Percentiles rank a stretch among this genome's conserved stretches.
Evolutionary conservation across 1,140 invertebrate species (phyloP).

Genomic region (Leptopilina clavipes): DNA sequence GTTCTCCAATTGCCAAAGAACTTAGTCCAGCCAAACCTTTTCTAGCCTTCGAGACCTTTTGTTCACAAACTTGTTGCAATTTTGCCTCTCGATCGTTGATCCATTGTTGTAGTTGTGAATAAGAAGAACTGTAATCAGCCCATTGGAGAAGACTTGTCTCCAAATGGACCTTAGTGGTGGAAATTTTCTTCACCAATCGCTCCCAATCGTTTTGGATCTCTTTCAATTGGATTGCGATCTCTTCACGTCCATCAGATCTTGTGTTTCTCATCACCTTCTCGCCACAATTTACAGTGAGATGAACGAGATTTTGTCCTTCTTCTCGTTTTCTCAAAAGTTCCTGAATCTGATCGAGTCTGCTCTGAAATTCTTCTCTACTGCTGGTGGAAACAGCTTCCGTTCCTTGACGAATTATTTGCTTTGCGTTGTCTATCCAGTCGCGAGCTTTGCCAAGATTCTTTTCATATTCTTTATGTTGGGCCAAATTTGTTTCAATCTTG

Average conservation of each 20-base stretch:
- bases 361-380: slow-evolving; percentile 89
- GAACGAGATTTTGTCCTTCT: slow-evolving; percentile 92
- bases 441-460: slow-evolving; percentile 86
- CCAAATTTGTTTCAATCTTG: slow-evolving; percentile 92
- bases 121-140: slow-evolving; percentile 96
- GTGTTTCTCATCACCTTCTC: slow-evolving; percentile 92
- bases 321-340: slow-evolving; percentile 89
- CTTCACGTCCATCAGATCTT: slow-evolving; percentile 90
- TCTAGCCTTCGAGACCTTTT: slow-evolving; percentile 86
- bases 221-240: slow-evolving; percentile 90
- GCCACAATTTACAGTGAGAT: slow-evolving; percentile 92
- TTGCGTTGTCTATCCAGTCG: slow-evolving; percentile 92
- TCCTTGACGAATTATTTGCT: slow-evolving; percentile 87
- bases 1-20: slow-evolving; percentile 86
- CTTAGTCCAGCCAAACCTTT: slow-evolving; percentile 85
- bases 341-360: slow-evolving; percentile 87
- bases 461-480: slow-evolving; percentile 91
- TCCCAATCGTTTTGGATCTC: slow-evolving; percentile 96
- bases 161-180: slow-evolving; percentile 92
- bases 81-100: slow-evolving; percentile 95
- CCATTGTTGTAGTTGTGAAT: slow-evolving; percentile 94
- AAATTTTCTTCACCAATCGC: slow-evolving; percentile 91
- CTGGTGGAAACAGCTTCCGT: slow-evolving; percentile 86
- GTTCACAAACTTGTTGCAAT: slow-evolving; percentile 93
- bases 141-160: slow-evolving; percentile 94